Percentiles rank a stretch among this genome's conserved stretches.
phyloP scores from a whole-genome alignment of 2,113 vertebrate species.

The Chinchilla lanigera region DNA sequence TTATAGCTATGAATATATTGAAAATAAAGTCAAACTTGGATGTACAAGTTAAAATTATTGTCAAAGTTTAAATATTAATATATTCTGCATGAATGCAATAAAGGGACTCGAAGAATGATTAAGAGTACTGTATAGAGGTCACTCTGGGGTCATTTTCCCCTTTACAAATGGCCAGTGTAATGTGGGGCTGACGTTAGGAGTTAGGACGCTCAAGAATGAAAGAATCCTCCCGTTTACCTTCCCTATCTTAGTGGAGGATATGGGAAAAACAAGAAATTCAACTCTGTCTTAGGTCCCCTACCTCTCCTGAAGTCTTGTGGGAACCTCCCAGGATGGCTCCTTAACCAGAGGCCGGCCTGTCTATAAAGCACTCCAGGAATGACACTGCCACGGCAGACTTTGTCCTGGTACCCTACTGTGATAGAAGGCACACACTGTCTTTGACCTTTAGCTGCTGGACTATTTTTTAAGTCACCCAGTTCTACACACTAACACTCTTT shows the following conservation, averaged over 20 bases:
- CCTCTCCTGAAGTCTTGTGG: not conserved
- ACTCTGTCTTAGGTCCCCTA: conserved; percentile 22
- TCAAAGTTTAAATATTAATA: conserved; percentile 84
- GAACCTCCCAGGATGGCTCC: conserved; percentile 10
- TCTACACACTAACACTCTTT: not conserved
- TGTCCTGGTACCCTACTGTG: not conserved
- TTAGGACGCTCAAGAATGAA: not conserved
- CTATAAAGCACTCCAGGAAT: conserved; percentile 49
- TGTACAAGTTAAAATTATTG: conserved; percentile 86
- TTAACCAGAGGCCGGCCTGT: not conserved
- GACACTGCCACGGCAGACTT: not conserved
- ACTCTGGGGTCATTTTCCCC: not conserved
- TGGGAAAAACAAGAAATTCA: conserved; percentile 35
- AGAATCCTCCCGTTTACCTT: not conserved
- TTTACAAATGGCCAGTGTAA: not conserved
- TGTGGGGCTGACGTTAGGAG: not conserved
- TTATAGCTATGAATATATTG: conserved; percentile 86
- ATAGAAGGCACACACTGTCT: not conserved
- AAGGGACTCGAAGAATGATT: conserved; percentile 73
- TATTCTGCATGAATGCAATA: conserved; percentile 87
- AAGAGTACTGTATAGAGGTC: conserved; percentile 18
- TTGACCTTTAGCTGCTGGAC: not conserved
- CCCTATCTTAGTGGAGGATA: not conserved
- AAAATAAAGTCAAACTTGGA: conserved; percentile 85
- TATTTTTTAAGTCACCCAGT: not conserved